Base-by-base conservation (phyloP, 1,140 invertebrate genomes). In the Heliconius nattereri region DNA sequence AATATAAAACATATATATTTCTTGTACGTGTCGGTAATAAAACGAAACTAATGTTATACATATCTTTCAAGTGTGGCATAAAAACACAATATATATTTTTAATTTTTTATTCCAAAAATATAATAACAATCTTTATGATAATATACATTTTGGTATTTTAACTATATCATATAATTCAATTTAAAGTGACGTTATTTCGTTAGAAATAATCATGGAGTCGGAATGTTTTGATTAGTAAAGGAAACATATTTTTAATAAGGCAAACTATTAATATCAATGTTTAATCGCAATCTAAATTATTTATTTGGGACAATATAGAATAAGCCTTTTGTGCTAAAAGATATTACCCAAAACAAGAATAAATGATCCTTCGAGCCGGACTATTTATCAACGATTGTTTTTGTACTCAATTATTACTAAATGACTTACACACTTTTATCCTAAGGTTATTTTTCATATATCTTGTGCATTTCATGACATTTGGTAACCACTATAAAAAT, bases 61-160 rank as follows among this genome's bases (percentile, higher is more conserved):
- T 29, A 29, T 1, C 8, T 8, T 37, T 37, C n/a, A n/a, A n/a
- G 11, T 2, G 37, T 8, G 37, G 1, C 37, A 37, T 37, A 37
- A 40, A 80, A 83, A 78, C 78, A 54, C 57, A 75, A 20, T 32
- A 45, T 75, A 7, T 80, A 83, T 79, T 37, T 78, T 78, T 7
- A 32, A 81, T 76, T 72, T 13, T 84, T 85, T 84, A 84, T 82
- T 85, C 85, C 77, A 91, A 90, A 91, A 89, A 91, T 90, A 90
- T 88, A 88, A 86, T 85, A 87, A 86, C 83, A 85, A 26, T 29
- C 26, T 66, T 76, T 37, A 73, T 73, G 52, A 71, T 76, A 76
- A 52, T 73, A 52, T 60, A 66, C 8, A 40, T 76, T 85, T 83
- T 83, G 73, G 79, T 81, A 78, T 76, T 76, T 73, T 45, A 79